Conservation (phyloP, 2,888 invertebrate species). For the Lasioglossum lativentre region DNA sequence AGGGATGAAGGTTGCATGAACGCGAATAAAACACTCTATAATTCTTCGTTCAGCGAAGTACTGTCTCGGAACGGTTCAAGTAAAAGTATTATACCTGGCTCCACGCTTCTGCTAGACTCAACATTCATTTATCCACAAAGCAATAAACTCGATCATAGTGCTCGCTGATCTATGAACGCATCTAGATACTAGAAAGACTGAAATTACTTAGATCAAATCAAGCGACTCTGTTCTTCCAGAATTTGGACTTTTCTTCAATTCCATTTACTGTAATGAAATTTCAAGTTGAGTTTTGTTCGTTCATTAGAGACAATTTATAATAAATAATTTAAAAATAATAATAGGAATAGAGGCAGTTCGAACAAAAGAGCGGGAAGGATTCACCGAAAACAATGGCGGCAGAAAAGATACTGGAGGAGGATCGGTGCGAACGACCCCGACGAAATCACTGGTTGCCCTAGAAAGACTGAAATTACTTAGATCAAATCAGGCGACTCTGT, state of each 20-base stretch:
- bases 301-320: background rate
- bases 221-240: background rate
- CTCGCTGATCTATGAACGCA: no score
- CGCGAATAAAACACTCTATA: conserved; percentile 18
- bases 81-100: background rate
- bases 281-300: background rate
- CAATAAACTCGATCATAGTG: background rate
- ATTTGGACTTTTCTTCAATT: background rate
- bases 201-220: background rate
- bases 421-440: no score
- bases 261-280: background rate
- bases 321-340: no score
- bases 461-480: background rate
- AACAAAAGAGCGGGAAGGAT: background rate
- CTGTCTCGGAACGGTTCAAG: background rate
- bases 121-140: background rate
- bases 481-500: background rate
- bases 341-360: background rate
- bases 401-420: background rate
- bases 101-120: background rate
- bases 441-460: no score
- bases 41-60: conserved; percentile 1
- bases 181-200: background rate
- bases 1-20: conserved; percentile 11
- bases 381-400: background rate